Evolutionary conservation across 30 jellyfish, hydroid and myxozoan species (phyloP), one percentile per base, ranked within the genome.

Genomic region (Sanderia malayensis): DNA sequence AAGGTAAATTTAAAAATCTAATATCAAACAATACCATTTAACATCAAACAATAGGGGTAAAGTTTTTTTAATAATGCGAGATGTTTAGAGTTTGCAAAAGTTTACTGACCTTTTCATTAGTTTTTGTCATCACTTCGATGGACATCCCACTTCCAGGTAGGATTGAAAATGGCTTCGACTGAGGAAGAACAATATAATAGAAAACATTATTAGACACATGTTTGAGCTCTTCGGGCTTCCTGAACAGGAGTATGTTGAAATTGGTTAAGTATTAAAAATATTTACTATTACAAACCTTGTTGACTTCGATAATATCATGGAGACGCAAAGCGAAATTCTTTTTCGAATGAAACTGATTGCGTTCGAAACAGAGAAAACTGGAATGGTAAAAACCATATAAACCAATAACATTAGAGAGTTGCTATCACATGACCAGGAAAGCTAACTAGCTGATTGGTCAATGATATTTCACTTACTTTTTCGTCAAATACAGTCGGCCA

Each of bases 121-220:
- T 84, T 57, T 68, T 78, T 13, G 86, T 73, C 31, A 76, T 58
- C 23, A 87, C 60, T 73, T 87, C 96, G 37, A 87, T 80, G 1
- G 96, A 85, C 96, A 87, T 87, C 41, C 96, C 96, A 19, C 94
- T 83, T 30, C 96, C 96, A 31, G 96, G 96, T 18, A 87, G 58
- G 74, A 87, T 80, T 0, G 94, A 31, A 44, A 87, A 79, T 1
- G 96, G 94, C 64, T 87, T 87, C 25, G 94, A 55, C 96, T 86
- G 74, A 15, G 52, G 52, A 49, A 52, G 13, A 37, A n/a, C n/a
- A n/a, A n/a, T n/a, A n/a, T n/a, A n/a, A n/a, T n/a, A n/a, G n/a
- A n/a, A n/a, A n/a, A n/a, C n/a, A n/a, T n/a, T n/a, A n/a, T n/a
- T n/a, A n/a, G n/a, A n/a, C n/a, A n/a, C n/a, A n/a, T n/a, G n/a